phyloP scores from a whole-genome alignment of 2,113 vertebrate species.

The Dinomys branickii region DNA sequence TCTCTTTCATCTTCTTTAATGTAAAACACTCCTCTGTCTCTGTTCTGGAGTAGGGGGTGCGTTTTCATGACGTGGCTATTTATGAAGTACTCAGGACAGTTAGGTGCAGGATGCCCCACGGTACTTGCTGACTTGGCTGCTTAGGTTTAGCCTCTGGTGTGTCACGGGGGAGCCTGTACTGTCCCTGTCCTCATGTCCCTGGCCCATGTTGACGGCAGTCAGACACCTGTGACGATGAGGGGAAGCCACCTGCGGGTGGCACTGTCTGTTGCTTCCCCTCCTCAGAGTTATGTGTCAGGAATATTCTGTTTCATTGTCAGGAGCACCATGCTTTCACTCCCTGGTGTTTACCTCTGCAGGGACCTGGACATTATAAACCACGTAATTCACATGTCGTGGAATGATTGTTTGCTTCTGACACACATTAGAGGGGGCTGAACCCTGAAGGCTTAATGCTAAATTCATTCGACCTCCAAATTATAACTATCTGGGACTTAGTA shows the following conservation, averaged over 20 bases:
- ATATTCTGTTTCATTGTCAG: rapidly evolving
- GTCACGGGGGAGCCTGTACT: rapidly evolving
- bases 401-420: not conserved
- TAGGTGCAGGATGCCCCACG: rapidly evolving
- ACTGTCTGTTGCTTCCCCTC: rapidly evolving
- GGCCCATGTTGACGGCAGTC: rapidly evolving
- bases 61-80: not conserved
- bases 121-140: rapidly evolving
- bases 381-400: not conserved
- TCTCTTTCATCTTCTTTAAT: conserved; percentile 15
- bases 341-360: rapidly evolving
- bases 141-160: not conserved
- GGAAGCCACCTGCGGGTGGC: rapidly evolving
- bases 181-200: not conserved
- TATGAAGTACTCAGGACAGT: not conserved
- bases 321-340: rapidly evolving
- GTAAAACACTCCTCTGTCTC: not conserved
- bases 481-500: not conserved
- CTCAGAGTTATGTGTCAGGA: not conserved
- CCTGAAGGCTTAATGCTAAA: not conserved
- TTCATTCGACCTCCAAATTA: conserved; percentile 30
- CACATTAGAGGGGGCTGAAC: not conserved
- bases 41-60: not conserved
- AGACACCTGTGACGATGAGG: not conserved
- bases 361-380: not conserved